Evolutionary conservation across 1,140 invertebrate species (phyloP).

Genomic region (Battus philenor): DNA sequence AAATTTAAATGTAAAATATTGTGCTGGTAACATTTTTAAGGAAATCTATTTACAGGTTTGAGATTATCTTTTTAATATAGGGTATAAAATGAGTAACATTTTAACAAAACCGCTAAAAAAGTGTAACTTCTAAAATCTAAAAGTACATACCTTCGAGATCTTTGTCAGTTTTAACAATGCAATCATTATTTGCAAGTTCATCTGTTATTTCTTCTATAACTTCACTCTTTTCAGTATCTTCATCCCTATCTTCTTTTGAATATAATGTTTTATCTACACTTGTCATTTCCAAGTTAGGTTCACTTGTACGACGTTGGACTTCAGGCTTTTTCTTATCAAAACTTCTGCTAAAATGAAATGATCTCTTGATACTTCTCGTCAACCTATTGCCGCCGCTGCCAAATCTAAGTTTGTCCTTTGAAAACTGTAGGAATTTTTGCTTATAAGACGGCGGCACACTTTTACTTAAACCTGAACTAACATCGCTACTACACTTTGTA

Average conservation of each 20-base stretch:
- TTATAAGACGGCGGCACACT: slow-evolving; percentile 74
- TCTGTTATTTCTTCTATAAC: slow-evolving; percentile 58
- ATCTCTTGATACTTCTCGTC: slow-evolving; percentile 71
- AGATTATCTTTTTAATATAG: no score
- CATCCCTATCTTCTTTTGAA: slow-evolving; percentile 61
- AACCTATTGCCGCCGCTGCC: slow-evolving; percentile 67
- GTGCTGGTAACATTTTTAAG: no score
- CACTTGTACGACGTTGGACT: slow-evolving; percentile 61
- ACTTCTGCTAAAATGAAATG: slow-evolving; percentile 66
- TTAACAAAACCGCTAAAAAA: no score
- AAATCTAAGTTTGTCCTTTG: slow-evolving; percentile 68
- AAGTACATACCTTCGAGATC: slow-evolving; percentile 40
- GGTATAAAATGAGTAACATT: no score
- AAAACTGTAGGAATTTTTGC: slow-evolving; percentile 71
- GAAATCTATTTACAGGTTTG: no score
- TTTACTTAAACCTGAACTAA: slow-evolving; percentile 67
- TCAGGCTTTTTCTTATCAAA: slow-evolving; percentile 65
- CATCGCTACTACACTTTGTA: slow-evolving; percentile 60
- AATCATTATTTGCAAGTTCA: slow-evolving; percentile 61
- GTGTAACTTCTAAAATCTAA: neutral
- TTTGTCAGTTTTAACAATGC: slow-evolving; percentile 46
- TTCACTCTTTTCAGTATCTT: slow-evolving; percentile 64
- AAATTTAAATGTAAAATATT: no score
- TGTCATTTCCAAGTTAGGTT: slow-evolving; percentile 56
- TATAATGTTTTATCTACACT: slow-evolving; percentile 43